Evolutionary conservation across 2,113 vertebrate genomes (phyloP), one percentile per base, ranked within the genome.

Genomic region (Sander lucioperca): DNA sequence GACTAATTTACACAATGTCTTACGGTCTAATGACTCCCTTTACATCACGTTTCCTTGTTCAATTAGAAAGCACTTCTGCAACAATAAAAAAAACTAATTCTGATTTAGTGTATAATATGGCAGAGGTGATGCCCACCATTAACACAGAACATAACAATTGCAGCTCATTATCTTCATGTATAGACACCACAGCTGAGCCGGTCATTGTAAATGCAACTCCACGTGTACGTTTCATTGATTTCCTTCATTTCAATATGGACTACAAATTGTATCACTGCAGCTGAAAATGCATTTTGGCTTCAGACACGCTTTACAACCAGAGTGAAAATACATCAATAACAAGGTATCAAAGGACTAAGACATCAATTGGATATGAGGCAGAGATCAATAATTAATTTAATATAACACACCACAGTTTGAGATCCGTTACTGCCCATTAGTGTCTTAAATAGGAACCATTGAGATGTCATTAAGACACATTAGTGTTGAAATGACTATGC

Each of bases 331-430:
- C 68, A 77, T 90, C 84, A 73, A 80, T 85, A 91, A 74, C 61
- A 77, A 87, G 75, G 79, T 86, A 85, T 77, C 86, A 63, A 61
- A 79, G 67, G 84, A 88, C 76, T 62, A 51, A 90, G 85, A 88
- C 86, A 79, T 86, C 83, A 86, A 89, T 91, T 64, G 74, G 85
- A 61, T 84, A 82, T 39, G 47, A 90, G 75, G 72, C 77, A 21
- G 58, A 16, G 84, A 93, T 93, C 90, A 74, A 92, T 93, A 88
- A 91, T 92, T 93, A 83, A 94, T 94, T 93, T 90, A 86, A 91
- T 91, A 86, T 86, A 86, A 92, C 87, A 84, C 63, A 83, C 83
- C 82, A 63, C 90, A 81, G 85, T 83, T 88, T 88, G 88, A 86
- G 67, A 89, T 85, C 84, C 81, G 79, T 92, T 91, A 91, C 84